Base-by-base conservation (phyloP, 2,888 invertebrate genomes). In the Brachypalpus laphriformis region DNA sequence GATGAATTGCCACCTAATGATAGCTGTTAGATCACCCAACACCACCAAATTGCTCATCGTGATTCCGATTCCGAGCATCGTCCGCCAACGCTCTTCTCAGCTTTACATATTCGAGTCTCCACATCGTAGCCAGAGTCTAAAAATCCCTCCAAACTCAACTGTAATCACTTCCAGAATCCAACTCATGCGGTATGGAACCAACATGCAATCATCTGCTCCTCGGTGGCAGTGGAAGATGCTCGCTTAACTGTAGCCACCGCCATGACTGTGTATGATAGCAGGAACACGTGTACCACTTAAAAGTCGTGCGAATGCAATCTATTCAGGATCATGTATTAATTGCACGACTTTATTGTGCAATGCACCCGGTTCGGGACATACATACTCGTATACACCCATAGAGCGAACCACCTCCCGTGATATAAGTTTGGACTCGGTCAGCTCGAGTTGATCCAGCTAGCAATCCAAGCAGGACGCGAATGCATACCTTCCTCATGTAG, bases 321-420 rank as follows among this genome's bases (percentile, higher is more conserved):
- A 87, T 88, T 89, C 88, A 87, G 87, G 89, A 89, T 89, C 89
- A 89, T 89, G 89, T 89, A 89, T 89, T 89, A 89, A 89, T 89
- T 89, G 89, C 89, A 89, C 89, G 89, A 89, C 88, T 89, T 89
- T 89, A 89, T 89, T 88, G 89, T 83, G 80, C 72, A 80, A 83
- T 78, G 83, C 83, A 83, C 78, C 80, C 78, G 80, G 74, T 61
- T 74, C 74, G 31, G 25, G 2, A 25, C 45, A 42, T 49, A 65
- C 45, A 59, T 37, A n/a, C n/a, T n/a, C n/a, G n/a, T n/a, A n/a
- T n/a, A 42, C 28, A 61, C 34, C 31, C 18, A 28, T 31, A 25
- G 61, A 37, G 68, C 9, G 47, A 28, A 42, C 51, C 71, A 66
- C 66, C 65, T 54, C 59, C 61, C 72, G 59, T 49, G 77, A 78